Evolutionary conservation across 1,140 invertebrate species (phyloP).

Genomic region (Eriosoma lanigerum): DNA sequence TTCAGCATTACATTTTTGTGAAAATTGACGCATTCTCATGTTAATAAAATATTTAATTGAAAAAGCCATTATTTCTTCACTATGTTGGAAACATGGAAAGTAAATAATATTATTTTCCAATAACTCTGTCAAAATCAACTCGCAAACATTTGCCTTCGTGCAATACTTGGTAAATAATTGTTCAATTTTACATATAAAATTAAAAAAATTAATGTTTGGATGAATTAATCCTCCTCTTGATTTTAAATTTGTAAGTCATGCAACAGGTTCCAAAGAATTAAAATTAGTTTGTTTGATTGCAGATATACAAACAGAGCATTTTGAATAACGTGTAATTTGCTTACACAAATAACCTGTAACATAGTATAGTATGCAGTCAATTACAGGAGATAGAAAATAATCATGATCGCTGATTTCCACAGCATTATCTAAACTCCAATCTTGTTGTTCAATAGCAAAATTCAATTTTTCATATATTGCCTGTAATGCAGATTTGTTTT

Average conservation of each 20-base stretch:
- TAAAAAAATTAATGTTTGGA: not conserved
- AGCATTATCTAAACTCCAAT: not conserved
- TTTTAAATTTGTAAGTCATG: not conserved
- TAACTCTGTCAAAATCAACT: not conserved
- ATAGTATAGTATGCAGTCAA: not conserved
- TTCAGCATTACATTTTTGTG: too few relatives aligned
- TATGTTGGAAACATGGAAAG: not conserved
- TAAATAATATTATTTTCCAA: not conserved
- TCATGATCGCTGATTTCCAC: not conserved
- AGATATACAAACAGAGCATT: not conserved
- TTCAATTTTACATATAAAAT: conserved; percentile 2
- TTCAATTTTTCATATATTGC: not conserved
- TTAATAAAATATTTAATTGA: too few relatives aligned
- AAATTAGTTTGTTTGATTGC: not conserved
- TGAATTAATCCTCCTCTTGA: not conserved
- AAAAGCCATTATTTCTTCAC: not conserved
- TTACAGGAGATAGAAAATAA: not conserved
- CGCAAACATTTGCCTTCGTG: not conserved
- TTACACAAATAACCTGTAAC: not conserved
- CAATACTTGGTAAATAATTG: not conserved
- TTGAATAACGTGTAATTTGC: not conserved
- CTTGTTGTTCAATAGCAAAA: not conserved
- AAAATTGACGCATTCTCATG: too few relatives aligned
- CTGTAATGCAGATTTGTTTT: not conserved
- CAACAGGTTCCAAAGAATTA: not conserved